A percentile compares a stretch with the other conserved stretches of the same genome.
These are phyloP conservation scores for Serilophus lunatus DNA, from an alignment of 2,113 vertebrate genomes.

Conservation along the genomic window DNA sequence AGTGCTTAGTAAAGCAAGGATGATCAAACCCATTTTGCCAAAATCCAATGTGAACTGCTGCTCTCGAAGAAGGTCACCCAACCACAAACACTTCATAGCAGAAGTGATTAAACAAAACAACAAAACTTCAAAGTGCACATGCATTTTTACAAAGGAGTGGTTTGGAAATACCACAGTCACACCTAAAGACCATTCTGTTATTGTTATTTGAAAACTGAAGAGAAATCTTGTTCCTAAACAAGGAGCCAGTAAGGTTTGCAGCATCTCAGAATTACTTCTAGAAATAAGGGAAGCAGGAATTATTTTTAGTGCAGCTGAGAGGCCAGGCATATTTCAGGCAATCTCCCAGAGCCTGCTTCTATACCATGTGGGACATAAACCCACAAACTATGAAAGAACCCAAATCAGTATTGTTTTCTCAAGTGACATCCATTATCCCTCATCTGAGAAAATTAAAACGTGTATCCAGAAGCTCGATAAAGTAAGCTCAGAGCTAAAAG, in stretches of 20 bases:
- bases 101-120: not conserved
- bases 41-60: constrained; percentile 11
- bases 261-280: constrained; percentile 30
- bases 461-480: constrained; percentile 56
- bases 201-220: not conserved
- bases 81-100: not conserved
- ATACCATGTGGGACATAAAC: constrained; percentile 60
- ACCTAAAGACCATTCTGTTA: not conserved
- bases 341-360: constrained; percentile 47
- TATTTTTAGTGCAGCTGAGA: constrained; percentile 67
- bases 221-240: constrained; percentile 17
- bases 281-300: constrained; percentile 47
- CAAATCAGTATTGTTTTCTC: constrained; percentile 64
- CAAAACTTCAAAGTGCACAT: not conserved
- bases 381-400: constrained; percentile 65
- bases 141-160: not conserved
- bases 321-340: constrained; percentile 61
- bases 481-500: constrained; percentile 52
- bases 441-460: constrained; percentile 66
- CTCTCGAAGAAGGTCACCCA: constrained; percentile 45
- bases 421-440: constrained; percentile 65
- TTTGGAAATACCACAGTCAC: not conserved
- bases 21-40: constrained; percentile 30
- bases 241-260: constrained; percentile 16
- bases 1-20: constrained; percentile 46